These are phyloP conservation scores for Caenorhabditis sp. DNA, from an alignment of 2,888 invertebrate species.

Conservation along the genomic window DNA sequence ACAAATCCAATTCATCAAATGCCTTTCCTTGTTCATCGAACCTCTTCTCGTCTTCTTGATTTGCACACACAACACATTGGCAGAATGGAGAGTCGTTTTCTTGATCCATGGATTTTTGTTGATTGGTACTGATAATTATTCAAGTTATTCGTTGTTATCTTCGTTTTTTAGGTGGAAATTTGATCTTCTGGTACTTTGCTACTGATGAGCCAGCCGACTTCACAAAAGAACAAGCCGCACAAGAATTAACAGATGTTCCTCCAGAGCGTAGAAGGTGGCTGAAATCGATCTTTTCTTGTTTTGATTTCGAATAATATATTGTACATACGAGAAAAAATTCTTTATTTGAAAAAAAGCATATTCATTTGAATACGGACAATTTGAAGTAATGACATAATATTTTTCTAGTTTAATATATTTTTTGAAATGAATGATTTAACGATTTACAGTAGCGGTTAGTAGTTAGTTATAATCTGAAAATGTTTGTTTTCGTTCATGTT, in stretches of 20 bases:
- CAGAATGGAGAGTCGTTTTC: slow-evolving; percentile 64
- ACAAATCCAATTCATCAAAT: slow-evolving; percentile 68
- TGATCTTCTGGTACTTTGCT: slow-evolving; percentile 62
- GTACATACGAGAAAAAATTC: too few relatives aligned
- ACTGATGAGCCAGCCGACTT: slow-evolving; percentile 66
- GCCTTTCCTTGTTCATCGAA: slow-evolving; percentile 64
- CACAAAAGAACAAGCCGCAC: slow-evolving; percentile 40
- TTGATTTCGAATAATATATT: slow-evolving; percentile 14
- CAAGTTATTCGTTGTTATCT: too few relatives aligned
- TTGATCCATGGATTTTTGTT: slow-evolving; percentile 55
- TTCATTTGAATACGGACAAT: neutral
- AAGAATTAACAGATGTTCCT: slow-evolving; percentile 43
- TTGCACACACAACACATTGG: slow-evolving; percentile 49
- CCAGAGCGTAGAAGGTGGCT: slow-evolving; percentile 50
- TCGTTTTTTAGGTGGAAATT: slow-evolving; percentile 53
- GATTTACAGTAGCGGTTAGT: too few relatives aligned
- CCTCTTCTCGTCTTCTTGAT: slow-evolving; percentile 61
- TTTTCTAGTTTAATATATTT: neutral
- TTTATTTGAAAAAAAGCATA: neutral
- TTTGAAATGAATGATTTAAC: neutral
- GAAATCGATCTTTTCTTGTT: slow-evolving; percentile 28
- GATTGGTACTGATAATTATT: slow-evolving; percentile 29
- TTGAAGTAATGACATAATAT: neutral
- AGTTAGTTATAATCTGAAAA: too few relatives aligned
- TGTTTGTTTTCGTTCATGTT: too few relatives aligned